Conservation (phyloP, 2,797 vertebrate genomes). For the Eptatretus atami region DNA sequence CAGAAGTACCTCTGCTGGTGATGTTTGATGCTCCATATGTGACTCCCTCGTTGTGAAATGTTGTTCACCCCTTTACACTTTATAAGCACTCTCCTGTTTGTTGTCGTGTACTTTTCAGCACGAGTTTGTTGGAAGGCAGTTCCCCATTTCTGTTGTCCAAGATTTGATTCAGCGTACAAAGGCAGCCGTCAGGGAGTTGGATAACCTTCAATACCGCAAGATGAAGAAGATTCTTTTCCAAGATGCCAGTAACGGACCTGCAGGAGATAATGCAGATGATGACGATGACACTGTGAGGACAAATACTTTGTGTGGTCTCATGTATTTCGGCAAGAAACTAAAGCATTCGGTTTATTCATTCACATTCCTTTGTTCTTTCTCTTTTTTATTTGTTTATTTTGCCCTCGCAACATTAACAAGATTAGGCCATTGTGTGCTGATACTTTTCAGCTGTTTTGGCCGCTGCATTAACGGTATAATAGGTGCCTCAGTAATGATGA, state of each 20-base stretch:
- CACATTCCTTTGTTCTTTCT: not conserved
- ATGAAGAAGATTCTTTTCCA: constrained; percentile 81
- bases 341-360: not conserved
- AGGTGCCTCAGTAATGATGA: too few relatives aligned
- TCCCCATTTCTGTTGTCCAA: constrained; percentile 32
- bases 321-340: not conserved
- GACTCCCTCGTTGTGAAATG: too few relatives aligned
- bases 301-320: not conserved
- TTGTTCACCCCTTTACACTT: not conserved
- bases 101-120: constrained; percentile 21
- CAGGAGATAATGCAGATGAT: not conserved
- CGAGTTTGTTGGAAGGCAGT: constrained; percentile 63
- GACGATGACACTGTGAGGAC: not conserved
- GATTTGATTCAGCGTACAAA: constrained; percentile 86
- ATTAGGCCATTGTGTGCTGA: too few relatives aligned
- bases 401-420: too few relatives aligned
- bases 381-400: not conserved
- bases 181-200: constrained; percentile 40
- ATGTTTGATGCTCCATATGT: too few relatives aligned
- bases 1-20: too few relatives aligned
- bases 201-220: constrained; percentile 49
- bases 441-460: too few relatives aligned
- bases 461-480: too few relatives aligned
- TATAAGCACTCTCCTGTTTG: constrained; percentile 7
- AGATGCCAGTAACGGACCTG: constrained; percentile 41